Evolutionary conservation across 2,888 invertebrate species (phyloP), one percentile per base, ranked within the genome.

Genomic region (Fragum sueziense): DNA sequence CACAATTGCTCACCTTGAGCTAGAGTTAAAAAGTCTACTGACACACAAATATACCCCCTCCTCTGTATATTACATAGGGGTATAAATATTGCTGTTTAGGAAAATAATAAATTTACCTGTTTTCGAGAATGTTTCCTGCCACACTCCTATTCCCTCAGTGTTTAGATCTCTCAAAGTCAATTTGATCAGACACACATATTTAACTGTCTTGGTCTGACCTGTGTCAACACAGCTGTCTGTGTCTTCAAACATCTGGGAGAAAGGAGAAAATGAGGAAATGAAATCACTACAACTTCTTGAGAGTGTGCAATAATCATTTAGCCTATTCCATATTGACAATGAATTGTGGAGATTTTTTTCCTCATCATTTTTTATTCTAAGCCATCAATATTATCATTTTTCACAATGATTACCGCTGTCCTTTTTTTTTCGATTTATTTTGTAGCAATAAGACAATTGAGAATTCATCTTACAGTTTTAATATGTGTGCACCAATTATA

Each of bases 121-220:
- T 70, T 76, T 76, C 52, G 51, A 17, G 41, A 72, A 88, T 0
- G 77, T 68, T 52, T 89, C 90, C 69, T 88, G 87, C 87, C 89
- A 88, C 1, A 87, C 88, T 25, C 90, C 90, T 22, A 89, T 73
- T 0, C 90, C 90, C 59, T 89, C 89, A 27, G 86, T 83, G 17
- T 80, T 79, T 31, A 88, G 84, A 20, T 79, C 78, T 33, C 74
- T 67, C 0, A 90, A 75, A 7, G 69, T 67, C 22, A 90, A 74
- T 41, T 84, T 83, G 6, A 86, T 76, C 25, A 88, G 76, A 74
- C 88, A 87, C 9, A 88, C 85, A 75, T 82, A 85, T 59, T 79
- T 77, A 14, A 82, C 47, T n/a, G 82, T 78, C 51, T 67, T 71
- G 14, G 82, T 80, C 11, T 81, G 65, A 11, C 59, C 70, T 29